Base-by-base conservation (phyloP, 2,113 vertebrate species). In the Saguinus midas region DNA sequence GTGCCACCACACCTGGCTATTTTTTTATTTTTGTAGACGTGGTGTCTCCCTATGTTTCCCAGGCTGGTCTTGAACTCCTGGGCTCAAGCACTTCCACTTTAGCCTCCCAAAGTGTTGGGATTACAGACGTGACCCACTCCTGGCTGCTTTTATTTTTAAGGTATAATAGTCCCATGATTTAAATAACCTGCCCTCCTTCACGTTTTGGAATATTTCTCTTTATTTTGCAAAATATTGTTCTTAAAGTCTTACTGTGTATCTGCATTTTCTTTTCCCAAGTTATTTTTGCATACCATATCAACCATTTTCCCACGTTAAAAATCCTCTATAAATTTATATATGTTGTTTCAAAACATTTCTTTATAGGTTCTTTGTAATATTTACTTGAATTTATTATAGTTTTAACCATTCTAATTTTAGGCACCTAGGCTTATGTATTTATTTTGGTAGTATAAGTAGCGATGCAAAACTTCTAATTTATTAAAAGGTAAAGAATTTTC, bases 151-250 rank as follows among this genome's bases (percentile, higher is more conserved):
- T 29, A 32, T 64, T 64, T 73, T 87, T 25, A 45, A 83, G 75
- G 32, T 73, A 29, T 81, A 58, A 40, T 68, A 35, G 57, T 61
- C 48, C n/a, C 3, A 84, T 3, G 16, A 12, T 57, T 95, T 32
- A 89, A 18, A 45, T 35, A 84, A 48, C 43, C n/a, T 55, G 23
- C 9, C 16, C 12, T 13, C 5, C 2, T 75, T 90, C 80, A 79
- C 13, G 61, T 91, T 91, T 87, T 61, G 43, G 25, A 68, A 45
- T 95, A 55, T 89, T 83, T 94, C 50, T 84, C n/a, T 79, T 92
- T 5, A 37, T 66, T 93, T 64, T 72, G 84, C 43, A 61, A 20
- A 66, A 20, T 2, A 16, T 35, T 45, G 14, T 64, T 88, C 79
- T 25, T 21, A 48, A 90, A 80, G 37, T 93, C 27, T 86, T 95